phyloP scores from a whole-genome alignment of 2,888 invertebrate species.

The Acanthosepion pharaonis region DNA sequence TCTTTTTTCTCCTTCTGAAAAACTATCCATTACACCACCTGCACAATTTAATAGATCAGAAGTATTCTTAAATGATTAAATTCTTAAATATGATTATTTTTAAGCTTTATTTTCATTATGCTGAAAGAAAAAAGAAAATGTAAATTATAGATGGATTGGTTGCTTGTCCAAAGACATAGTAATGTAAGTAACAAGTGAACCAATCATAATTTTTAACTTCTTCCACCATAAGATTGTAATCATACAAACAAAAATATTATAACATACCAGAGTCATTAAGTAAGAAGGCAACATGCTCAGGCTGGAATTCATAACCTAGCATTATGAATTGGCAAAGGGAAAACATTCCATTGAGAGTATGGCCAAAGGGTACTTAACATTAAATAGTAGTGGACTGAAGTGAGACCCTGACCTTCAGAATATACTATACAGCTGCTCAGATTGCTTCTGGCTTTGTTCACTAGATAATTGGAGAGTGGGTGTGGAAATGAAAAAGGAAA shows the following conservation, averaged over 20 bases:
- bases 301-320: neutral
- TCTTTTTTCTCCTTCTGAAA: too few species aligned
- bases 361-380: neutral
- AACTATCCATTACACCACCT: too few species aligned
- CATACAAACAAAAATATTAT: neutral
- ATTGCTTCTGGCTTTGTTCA: neutral
- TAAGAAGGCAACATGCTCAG: neutral
- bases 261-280: neutral
- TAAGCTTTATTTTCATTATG: too few species aligned
- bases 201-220: too few species aligned
- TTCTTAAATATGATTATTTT: too few species aligned
- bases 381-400: neutral
- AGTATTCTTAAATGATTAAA: too few species aligned
- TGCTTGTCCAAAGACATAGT: too few species aligned
- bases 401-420: neutral
- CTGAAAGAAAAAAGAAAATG: too few species aligned
- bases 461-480: neutral
- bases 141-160: too few species aligned
- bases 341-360: neutral
- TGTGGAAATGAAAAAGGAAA: neutral
- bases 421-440: neutral
- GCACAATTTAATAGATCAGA: too few species aligned
- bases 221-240: neutral
- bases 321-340: neutral
- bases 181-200: too few species aligned